phyloP scores from a whole-genome alignment of 2,113 vertebrate genomes.

The Aspidoscelis tigris region DNA sequence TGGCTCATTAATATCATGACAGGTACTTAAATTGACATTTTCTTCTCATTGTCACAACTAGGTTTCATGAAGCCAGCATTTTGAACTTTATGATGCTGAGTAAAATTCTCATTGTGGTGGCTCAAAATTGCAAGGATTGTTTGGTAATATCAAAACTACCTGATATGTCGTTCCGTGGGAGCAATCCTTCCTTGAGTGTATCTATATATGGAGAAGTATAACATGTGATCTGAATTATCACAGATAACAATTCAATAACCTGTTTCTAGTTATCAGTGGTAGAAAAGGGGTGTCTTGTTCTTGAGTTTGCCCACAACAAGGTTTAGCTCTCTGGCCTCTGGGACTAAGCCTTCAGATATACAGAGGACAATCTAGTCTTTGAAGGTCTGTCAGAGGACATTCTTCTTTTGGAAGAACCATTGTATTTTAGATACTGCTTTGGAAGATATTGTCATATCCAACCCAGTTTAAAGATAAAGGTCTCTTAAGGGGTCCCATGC shows the following conservation, averaged over 20 bases:
- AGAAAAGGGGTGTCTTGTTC: background rate
- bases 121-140: background rate
- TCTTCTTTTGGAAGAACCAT: too few species aligned
- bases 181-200: background rate
- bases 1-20: background rate
- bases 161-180: background rate
- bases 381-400: too few species aligned
- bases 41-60: background rate
- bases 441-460: too few species aligned
- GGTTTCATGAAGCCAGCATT: background rate
- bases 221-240: background rate
- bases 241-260: background rate
- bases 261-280: too few species aligned
- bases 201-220: background rate
- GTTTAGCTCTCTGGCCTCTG: background rate
- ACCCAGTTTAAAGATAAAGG: background rate
- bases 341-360: too few species aligned
- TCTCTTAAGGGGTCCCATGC: background rate
- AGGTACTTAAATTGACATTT: background rate
- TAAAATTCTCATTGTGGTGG: background rate
- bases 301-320: background rate
- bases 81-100: background rate
- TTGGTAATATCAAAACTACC: background rate
- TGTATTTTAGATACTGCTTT: too few species aligned
- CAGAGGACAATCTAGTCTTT: too few species aligned